Conservation (phyloP, 2,888 invertebrate species). For the Chironomus riparius region DNA sequence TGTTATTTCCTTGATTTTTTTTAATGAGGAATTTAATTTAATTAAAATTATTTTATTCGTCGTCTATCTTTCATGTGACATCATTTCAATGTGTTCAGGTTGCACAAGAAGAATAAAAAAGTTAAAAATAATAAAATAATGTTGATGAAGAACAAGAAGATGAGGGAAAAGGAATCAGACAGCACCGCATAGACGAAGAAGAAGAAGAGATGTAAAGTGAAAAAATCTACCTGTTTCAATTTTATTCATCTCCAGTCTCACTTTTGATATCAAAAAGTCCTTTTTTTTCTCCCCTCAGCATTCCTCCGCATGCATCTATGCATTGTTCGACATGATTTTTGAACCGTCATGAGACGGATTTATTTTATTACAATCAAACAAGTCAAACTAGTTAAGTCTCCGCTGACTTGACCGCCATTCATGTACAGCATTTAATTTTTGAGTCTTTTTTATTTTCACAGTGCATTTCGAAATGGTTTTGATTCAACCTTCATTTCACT, state of each 20-base stretch:
- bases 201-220: neutral
- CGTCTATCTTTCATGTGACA: neutral
- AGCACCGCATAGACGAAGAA: no score
- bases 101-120: neutral
- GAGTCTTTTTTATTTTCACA: no score
- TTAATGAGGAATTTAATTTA: neutral
- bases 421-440: neutral
- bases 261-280: slow-evolving; percentile 24
- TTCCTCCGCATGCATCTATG: neutral
- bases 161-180: no score
- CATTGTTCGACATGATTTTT: neutral
- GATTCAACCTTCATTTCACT: neutral
- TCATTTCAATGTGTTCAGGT: neutral
- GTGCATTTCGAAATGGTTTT: no score
- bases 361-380: neutral
- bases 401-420: neutral
- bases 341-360: neutral
- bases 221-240: slow-evolving; percentile 13
- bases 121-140: no score
- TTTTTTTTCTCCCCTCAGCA: slow-evolving; percentile 7
- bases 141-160: neutral
- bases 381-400: neutral
- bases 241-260: neutral
- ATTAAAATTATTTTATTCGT: neutral
- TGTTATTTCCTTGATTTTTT: neutral